These are phyloP conservation scores for Teleopsis dalmanni DNA, from an alignment of 1,140 invertebrate genomes.

Conservation along the genomic window DNA sequence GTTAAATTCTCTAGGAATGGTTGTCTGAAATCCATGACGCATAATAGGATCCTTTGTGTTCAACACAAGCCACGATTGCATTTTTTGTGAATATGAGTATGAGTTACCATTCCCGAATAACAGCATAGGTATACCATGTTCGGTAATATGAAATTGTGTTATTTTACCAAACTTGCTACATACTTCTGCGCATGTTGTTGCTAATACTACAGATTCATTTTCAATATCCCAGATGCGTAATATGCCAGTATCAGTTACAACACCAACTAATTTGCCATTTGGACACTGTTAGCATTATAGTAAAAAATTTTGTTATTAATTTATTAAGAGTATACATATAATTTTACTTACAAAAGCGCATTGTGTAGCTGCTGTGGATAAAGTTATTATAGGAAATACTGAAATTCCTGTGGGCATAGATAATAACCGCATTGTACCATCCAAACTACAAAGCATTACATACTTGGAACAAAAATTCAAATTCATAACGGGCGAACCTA, in stretches of 20 bases:
- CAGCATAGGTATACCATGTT: conserved; percentile 35
- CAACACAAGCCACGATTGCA: conserved; percentile 38
- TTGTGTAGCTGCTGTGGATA: conserved; percentile 28
- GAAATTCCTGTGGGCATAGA: conserved; percentile 29
- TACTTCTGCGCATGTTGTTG: conserved; percentile 29
- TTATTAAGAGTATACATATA: not conserved
- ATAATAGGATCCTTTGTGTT: conserved; percentile 39
- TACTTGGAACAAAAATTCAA: conserved; percentile 39
- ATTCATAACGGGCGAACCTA: conserved; percentile 37
- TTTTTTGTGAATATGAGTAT: conserved; percentile 29
- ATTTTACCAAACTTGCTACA: conserved; percentile 24
- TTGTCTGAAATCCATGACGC: conserved; percentile 30
- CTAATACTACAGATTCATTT: conserved; percentile 15
- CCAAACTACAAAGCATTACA: conserved; percentile 35
- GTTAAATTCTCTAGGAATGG: conserved; percentile 31
- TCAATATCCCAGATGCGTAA: conserved; percentile 36
- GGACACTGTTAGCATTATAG: conserved; percentile 22
- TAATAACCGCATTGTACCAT: conserved; percentile 35
- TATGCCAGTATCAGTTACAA: conserved; percentile 33
- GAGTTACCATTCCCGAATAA: conserved; percentile 33
- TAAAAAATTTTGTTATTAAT: not conserved
- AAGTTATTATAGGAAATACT: conserved; percentile 31
- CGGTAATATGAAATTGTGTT: conserved; percentile 33
- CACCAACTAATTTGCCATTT: conserved; percentile 29
- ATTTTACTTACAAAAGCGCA: conserved; percentile 35